Evolutionary conservation across 37 sponge, comb jelly and placozoan genomes (phyloP), one percentile per base, ranked within the genome.

Genomic region (Bolinopsis microptera): DNA sequence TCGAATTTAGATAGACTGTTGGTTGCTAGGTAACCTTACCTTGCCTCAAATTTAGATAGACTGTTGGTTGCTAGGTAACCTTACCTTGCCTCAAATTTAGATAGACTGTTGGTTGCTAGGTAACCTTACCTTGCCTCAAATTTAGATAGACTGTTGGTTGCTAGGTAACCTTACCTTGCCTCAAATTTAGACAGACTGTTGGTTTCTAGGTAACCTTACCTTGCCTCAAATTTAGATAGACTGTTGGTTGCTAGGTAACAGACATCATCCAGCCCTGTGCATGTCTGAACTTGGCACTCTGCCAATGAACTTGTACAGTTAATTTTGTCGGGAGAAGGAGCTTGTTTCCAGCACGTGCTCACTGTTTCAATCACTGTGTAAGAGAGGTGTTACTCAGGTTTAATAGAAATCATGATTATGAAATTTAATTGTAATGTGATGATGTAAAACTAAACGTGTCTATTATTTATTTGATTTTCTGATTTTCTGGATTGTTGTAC

Each of bases 171-270:
- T 48, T 48, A 48, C 61, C 61, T 48, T 18, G 61, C 61, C 61
- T 48, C 61, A 48, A 48, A 48, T 48, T 13, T 13, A 48, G 61
- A 48, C 9, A 48, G 61, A 13, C 9, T 48, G 75, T 72, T 72
- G 75, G 75, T 72, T 72, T 3, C 75, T 30, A 72, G 18, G 31
- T 72, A n/a, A 72, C 31, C n/a, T 72, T 72, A 72, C 75, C 75
- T 72, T 24, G 75, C 75, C 75, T 72, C 75, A 72, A 30, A n/a
- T 30, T 21, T n/a, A 72, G 75, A 72, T 5, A 28, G 31, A 21
- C 3, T 72, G 75, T 72, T 72, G 75, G 26, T 30, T 30, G 31
- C 31, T n/a, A 30, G 18, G 75, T 72, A 72, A 72, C 75, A 72
- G 22, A 72, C 75, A 21, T 72, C 75, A 72, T 72, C 75, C 26